Evolutionary conservation across 2,797 vertebrate genomes (phyloP), one percentile per base, ranked within the genome.

Genomic region (Sarcoramphus papa): DNA sequence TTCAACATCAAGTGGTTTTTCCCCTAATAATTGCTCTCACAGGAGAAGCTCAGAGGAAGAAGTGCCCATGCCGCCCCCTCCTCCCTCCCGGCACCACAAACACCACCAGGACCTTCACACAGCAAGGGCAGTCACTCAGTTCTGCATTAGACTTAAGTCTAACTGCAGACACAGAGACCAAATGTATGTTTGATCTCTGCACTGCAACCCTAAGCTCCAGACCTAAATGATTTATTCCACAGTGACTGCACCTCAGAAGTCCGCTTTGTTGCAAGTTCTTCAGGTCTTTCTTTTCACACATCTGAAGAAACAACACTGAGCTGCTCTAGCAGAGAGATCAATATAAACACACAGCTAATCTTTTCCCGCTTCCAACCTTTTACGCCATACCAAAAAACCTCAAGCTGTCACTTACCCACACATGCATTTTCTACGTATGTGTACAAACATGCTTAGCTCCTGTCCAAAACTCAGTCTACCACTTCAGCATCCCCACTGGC

Each of bases 401-500:
- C 22, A 81, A 85, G 28, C 17, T 91, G 74, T 53, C 82, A 81
- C 21, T 40, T 33, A 88, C 18, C 18, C 5, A 0, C 14, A 10
- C 0, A 0, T 13, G 16, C 37, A 47, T 69, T 33, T 80, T 88
- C 47, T 70, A 56, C 0, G 0, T 50, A 43, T 1, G 1, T 1
- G 1, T 18, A 57, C 21, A 72, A 43, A 63, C 0, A 0, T 13
- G 22, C 56, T 80, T 35, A 88, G 40, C 47, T 87, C 48, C 48
- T 74, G 35, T 56, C 27, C 48, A 40, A 82, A 88, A 87, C 14
- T 40, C 79, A 76, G 47, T 18, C 79, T 45, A 30, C 15, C 64
- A 31, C 27, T 65, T 83, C 45, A 72, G 37, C 54, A 78, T n/a
- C 24, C 43, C 51, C 37, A 28, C 18, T 40, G 53, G 64, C n/a